phyloP scores from a whole-genome alignment of 1,140 invertebrate species.

The Anoplophora glabripennis region DNA sequence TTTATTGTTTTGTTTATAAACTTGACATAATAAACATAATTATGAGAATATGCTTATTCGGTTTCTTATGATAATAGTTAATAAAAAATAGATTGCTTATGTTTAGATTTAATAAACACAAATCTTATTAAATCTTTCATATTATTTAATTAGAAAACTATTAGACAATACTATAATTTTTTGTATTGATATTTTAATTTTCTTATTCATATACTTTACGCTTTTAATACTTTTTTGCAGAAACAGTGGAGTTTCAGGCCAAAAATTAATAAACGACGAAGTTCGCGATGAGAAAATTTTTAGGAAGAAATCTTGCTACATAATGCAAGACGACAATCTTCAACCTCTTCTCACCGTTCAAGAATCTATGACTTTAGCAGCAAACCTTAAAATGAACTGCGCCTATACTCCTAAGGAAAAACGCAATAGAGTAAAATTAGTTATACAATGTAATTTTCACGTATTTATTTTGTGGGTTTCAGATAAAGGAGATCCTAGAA shows the following conservation, averaged over 20 bases:
- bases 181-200: too few relatives aligned
- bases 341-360: constrained; percentile 77
- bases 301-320: constrained; percentile 73
- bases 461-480: constrained; percentile 31
- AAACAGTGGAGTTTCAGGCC: constrained; percentile 51
- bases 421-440: constrained; percentile 55
- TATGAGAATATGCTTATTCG: too few relatives aligned
- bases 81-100: too few relatives aligned
- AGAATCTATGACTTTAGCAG: constrained; percentile 79
- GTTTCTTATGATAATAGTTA: too few relatives aligned
- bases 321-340: constrained; percentile 85
- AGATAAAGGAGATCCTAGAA: constrained; percentile 70
- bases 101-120: too few relatives aligned
- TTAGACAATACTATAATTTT: too few relatives aligned
- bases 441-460: not conserved
- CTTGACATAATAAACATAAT: too few relatives aligned
- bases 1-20: too few relatives aligned
- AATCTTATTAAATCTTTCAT: too few relatives aligned
- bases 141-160: too few relatives aligned
- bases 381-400: constrained; percentile 76
- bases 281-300: constrained; percentile 61
- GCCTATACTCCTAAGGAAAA: constrained; percentile 60
- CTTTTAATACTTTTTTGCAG: constrained; percentile 48
- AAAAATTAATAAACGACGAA: constrained; percentile 57
- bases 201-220: too few relatives aligned